Evolutionary conservation across 2,113 vertebrate genomes (phyloP).

Genomic region (Taurulus bubalis): DNA sequence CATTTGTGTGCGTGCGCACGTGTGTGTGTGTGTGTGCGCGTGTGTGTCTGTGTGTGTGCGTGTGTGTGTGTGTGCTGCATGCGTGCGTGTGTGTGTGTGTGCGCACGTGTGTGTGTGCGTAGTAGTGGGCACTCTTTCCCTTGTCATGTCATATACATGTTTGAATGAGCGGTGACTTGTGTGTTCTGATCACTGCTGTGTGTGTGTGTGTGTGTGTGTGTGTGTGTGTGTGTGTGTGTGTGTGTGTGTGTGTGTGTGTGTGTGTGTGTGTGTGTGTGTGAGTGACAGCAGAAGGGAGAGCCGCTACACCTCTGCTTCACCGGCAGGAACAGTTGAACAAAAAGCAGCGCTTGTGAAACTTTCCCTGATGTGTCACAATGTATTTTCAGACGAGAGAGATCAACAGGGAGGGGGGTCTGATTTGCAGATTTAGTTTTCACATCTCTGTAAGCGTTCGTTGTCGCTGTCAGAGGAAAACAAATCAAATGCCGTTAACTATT

Average conservation of each 20-base stretch:
- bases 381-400: constrained; percentile 54
- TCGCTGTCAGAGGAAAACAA: constrained; percentile 34
- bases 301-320: constrained; percentile 23
- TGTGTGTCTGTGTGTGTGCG: constrained; percentile 33
- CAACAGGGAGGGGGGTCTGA: constrained; percentile 30
- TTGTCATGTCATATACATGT: constrained; percentile 74
- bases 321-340: constrained; percentile 24
- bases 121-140: constrained; percentile 59
- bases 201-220: constrained; percentile 68
- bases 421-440: constrained; percentile 30
- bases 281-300: constrained; percentile 62
- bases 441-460: constrained; percentile 28
- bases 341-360: constrained; percentile 42
- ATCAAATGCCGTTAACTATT: constrained; percentile 8
- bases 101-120: constrained; percentile 17
- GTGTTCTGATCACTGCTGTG: constrained; percentile 70
- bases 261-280: constrained; percentile 69
- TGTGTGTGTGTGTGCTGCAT: constrained; percentile 30
- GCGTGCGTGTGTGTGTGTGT: constrained; percentile 40
- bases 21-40: constrained; percentile 39
- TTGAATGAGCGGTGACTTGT: constrained; percentile 64
- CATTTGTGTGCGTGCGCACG: constrained; percentile 28
- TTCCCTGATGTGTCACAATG: constrained; percentile 60
- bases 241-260: constrained; percentile 64
- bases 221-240: constrained; percentile 70